Conservation (phyloP, 2,113 vertebrate species). For the Ibidorhyncha struthersii region DNA sequence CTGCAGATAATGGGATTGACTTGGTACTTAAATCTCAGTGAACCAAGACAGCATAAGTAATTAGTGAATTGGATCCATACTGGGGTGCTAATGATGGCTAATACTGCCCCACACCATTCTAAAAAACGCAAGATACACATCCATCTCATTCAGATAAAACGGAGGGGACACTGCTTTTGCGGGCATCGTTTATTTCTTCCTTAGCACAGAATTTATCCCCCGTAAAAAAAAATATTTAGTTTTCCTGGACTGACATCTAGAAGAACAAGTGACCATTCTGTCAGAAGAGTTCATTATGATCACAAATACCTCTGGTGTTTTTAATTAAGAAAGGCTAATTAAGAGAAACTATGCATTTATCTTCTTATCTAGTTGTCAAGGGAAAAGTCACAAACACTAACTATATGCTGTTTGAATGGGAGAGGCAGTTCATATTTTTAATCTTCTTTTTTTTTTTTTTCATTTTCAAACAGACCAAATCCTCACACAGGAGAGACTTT, state of each 20-base stretch:
- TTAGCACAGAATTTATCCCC: slow-evolving; percentile 69
- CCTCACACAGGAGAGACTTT: not conserved
- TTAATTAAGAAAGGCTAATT: slow-evolving; percentile 98
- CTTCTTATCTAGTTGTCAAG: slow-evolving; percentile 81
- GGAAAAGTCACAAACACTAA: slow-evolving; percentile 65
- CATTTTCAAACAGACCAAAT: not conserved
- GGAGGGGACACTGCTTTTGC: slow-evolving; percentile 62
- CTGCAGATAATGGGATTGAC: slow-evolving; percentile 95
- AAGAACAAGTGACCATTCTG: slow-evolving; percentile 85
- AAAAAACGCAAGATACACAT: slow-evolving; percentile 79
- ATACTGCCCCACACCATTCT: slow-evolving; percentile 86
- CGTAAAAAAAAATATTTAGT: slow-evolving; percentile 74
- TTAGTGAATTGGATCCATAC: slow-evolving; percentile 94
- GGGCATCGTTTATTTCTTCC: slow-evolving; percentile 75
- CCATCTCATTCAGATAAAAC: slow-evolving; percentile 81
- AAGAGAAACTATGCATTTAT: slow-evolving; percentile 86
- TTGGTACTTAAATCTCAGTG: slow-evolving; percentile 97
- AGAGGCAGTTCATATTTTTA: not conserved
- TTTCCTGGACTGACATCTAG: slow-evolving; percentile 83
- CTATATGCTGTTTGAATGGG: slow-evolving; percentile 61
- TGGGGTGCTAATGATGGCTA: slow-evolving; percentile 94
- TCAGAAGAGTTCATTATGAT: slow-evolving; percentile 94
- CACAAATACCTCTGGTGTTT: slow-evolving; percentile 89
- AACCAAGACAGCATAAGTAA: slow-evolving; percentile 96
- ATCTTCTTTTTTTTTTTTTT: not conserved